These are phyloP conservation scores for Anguilla anguilla DNA, from an alignment of 2,797 vertebrate genomes.

Conservation along the genomic window DNA sequence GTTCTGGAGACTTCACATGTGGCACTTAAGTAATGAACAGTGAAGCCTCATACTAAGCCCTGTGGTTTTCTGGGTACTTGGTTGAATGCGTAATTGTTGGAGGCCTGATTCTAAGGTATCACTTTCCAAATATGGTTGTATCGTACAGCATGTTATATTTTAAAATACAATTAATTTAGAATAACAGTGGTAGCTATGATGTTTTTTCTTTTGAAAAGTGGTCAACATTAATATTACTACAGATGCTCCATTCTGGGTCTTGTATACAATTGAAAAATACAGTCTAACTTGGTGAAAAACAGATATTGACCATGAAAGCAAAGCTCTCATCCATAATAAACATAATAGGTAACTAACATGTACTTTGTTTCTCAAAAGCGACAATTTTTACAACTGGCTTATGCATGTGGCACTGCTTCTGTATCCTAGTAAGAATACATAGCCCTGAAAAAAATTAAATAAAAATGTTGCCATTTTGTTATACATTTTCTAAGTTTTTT, in stretches of 20 bases:
- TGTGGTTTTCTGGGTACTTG: not conserved
- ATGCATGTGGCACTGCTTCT: not conserved
- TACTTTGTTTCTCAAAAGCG: conserved; percentile 2
- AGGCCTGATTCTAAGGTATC: not conserved
- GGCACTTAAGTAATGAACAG: not conserved
- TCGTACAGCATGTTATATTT: not conserved
- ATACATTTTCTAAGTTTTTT: not conserved
- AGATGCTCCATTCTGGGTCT: not conserved
- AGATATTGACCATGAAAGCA: conserved; percentile 2
- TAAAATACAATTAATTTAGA: not conserved
- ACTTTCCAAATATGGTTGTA: not conserved
- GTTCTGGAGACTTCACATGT: conserved; percentile 4
- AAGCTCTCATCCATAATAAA: conserved; percentile 9
- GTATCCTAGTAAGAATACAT: not conserved
- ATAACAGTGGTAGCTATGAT: not conserved
- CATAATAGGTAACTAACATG: too few relatives aligned
- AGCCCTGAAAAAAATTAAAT: not conserved
- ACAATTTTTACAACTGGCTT: not conserved
- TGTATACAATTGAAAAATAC: not conserved
- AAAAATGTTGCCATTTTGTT: not conserved
- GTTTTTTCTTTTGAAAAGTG: not conserved
- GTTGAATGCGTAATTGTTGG: not conserved
- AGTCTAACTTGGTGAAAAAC: not conserved
- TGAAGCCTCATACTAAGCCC: not conserved
- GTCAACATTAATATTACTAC: not conserved